Base-by-base conservation (phyloP, 1,140 invertebrate species). In the Cydia fagiglandana region DNA sequence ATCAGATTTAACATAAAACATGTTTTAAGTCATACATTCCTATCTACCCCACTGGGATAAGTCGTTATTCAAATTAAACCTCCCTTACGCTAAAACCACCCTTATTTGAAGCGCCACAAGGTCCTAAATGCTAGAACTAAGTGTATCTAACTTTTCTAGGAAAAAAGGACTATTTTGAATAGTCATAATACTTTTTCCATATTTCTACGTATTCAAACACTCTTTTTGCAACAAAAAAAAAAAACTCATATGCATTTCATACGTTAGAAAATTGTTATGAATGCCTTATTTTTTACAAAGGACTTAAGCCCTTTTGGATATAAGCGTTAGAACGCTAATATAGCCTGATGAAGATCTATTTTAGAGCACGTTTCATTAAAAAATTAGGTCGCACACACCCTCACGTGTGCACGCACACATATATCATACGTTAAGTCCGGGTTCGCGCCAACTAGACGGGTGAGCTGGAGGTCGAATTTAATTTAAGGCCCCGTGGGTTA, bases 381-480 rank as follows among this genome's bases (percentile, higher is more conserved):
- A 61, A 61, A 61, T 61, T 61, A 61, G 56, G 56, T 61, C 56
- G 56, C 17, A 61, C 56, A 61, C 56, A 61, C 56, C 56, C 56
- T 61, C 56, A 61, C 9, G 56, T 61, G 20, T 61, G 20, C 56
- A 61, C 56, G 56, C 20, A 61, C 56, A 61, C 20, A 61, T 61
- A 61, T 61, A 61, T 61, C 56, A 61, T 24, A 24, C 7, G 15
- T 24, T 61, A 61, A 0, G 56, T 24, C 20, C 56, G 17, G 56
- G 56, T 20, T 20, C 15, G 7, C 17, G n/a, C 56, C 20, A 7
- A 61, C 17, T 1, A 20, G n/a, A n/a, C 0, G 7, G 53, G 53
- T 56, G 0, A 47, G 45, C 50, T 13, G 15, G 12, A 56, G 50
- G n/a, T 53, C 0, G 15, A 34, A 6, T 6, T 17, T 34, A 34